Evolutionary conservation across 2,888 invertebrate species (phyloP).

Genomic region (Scrobipalpa costella): DNA sequence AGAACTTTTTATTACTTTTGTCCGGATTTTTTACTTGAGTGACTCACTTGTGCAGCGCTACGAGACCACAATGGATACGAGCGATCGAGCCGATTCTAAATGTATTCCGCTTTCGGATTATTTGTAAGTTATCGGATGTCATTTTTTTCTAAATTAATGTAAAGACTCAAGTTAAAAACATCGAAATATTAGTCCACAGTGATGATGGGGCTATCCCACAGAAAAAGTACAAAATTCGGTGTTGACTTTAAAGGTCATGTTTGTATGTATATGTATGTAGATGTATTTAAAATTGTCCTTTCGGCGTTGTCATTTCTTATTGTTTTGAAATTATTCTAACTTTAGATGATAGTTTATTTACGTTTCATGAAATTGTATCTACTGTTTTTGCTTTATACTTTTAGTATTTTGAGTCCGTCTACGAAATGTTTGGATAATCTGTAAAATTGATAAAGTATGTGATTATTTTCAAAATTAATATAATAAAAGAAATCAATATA

Average conservation of each 20-base stretch:
- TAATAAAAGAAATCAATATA: constrained; percentile 64
- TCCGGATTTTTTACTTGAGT: constrained; percentile 75
- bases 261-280: constrained; percentile 74
- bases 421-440: constrained; percentile 70
- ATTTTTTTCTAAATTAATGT: constrained; percentile 74
- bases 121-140: constrained; percentile 75
- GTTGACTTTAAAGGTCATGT: constrained; percentile 75
- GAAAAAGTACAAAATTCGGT: constrained; percentile 81
- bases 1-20: constrained; percentile 47
- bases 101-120: constrained; percentile 55
- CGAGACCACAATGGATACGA: constrained; percentile 79
- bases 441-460: constrained; percentile 66
- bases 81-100: constrained; percentile 59
- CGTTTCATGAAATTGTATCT: constrained; percentile 64
- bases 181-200: constrained; percentile 80
- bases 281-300: constrained; percentile 70
- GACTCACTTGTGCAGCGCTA: constrained; percentile 71
- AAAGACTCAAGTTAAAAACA: constrained; percentile 76
- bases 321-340: constrained; percentile 65
- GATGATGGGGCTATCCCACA: constrained; percentile 73
- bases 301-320: constrained; percentile 65
- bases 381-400: constrained; percentile 68
- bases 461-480: constrained; percentile 80
- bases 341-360: constrained; percentile 72
- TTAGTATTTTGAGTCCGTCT: constrained; percentile 78